Conservation (phyloP, 2,113 vertebrate genomes). For the Cheirogaleus medius region DNA sequence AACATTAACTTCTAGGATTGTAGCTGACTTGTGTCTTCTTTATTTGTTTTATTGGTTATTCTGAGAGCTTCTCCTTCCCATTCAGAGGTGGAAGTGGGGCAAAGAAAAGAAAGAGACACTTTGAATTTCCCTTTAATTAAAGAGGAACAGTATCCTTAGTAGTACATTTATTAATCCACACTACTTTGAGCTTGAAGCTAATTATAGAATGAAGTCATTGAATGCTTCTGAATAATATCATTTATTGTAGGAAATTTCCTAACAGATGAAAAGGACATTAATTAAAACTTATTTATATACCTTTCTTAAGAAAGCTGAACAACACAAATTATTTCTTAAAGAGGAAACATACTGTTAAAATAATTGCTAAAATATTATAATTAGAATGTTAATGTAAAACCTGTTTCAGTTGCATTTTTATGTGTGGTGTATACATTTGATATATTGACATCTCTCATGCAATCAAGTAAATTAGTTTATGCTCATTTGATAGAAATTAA, state of each 20-base stretch:
- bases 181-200: neutral
- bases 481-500: neutral
- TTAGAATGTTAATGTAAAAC: neutral
- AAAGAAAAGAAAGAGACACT: neutral
- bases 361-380: neutral
- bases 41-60: neutral
- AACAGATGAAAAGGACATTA: neutral
- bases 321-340: neutral
- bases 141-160: neutral
- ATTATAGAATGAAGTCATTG: neutral
- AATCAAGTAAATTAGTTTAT: neutral
- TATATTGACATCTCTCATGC: neutral
- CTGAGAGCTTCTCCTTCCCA: neutral
- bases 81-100: neutral
- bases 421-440: neutral
- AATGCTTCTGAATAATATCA: neutral
- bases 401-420: neutral
- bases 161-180: neutral
- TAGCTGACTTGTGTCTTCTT: neutral
- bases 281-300: neutral
- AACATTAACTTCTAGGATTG: neutral
- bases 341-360: neutral
- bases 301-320: neutral
- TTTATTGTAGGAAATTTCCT: neutral
- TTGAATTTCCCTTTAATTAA: constrained; percentile 10